Evolutionary conservation across 1,140 invertebrate species (phyloP).

Genomic region (Procambarus clarkii): DNA sequence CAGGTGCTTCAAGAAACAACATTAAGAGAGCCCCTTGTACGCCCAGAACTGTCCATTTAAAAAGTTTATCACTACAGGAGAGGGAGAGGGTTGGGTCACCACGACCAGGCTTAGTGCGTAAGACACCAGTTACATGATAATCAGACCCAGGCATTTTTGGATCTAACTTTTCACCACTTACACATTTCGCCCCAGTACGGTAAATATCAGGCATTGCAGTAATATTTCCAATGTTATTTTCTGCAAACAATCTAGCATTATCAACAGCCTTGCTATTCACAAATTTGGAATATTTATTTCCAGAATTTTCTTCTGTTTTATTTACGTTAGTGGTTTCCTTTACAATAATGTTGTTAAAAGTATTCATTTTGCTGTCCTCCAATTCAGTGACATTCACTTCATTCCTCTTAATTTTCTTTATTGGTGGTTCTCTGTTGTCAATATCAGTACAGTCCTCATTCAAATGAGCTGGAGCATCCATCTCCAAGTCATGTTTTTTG

Average conservation of each 20-base stretch:
- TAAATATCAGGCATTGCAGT: slow-evolving; percentile 80
- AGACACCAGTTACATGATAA: slow-evolving; percentile 84
- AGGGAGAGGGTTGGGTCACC: slow-evolving; percentile 92
- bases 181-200: slow-evolving; percentile 93
- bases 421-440: slow-evolving; percentile 12
- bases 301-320: not conserved
- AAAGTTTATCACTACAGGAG: slow-evolving; percentile 95
- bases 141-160: slow-evolving; percentile 78
- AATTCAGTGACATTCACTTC: not conserved
- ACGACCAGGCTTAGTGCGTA: slow-evolving; percentile 93
- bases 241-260: not conserved
- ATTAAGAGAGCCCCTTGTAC: slow-evolving; percentile 86
- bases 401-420: slow-evolving; percentile 29
- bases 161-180: slow-evolving; percentile 79
- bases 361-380: not conserved
- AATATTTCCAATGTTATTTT: not conserved
- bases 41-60: slow-evolving; percentile 90
- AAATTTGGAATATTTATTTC: not conserved
- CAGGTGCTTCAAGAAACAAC: slow-evolving; percentile 81
- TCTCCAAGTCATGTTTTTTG: not conserved
- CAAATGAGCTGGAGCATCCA: not conserved
- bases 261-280: not conserved
- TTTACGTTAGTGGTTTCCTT: not conserved
- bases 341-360: not conserved
- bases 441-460: not conserved